Conservation (phyloP, 2,113 vertebrate genomes). For the Buteo buteo region DNA sequence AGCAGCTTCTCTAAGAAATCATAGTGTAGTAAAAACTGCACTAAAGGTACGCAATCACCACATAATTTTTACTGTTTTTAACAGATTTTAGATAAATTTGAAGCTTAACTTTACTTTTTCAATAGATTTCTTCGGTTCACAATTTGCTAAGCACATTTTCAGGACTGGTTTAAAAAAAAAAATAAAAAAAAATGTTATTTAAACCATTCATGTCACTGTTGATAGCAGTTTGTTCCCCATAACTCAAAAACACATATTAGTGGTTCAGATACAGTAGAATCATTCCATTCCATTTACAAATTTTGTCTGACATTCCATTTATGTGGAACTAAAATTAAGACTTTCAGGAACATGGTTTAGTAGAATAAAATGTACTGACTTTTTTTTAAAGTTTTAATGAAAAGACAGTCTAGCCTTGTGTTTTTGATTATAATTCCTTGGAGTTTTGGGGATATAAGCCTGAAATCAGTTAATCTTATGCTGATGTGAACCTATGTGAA, state of each 20-base stretch:
- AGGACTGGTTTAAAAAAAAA: background rate
- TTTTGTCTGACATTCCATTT: background rate
- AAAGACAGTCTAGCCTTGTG: background rate
- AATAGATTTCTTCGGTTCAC: background rate
- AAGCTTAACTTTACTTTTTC: background rate
- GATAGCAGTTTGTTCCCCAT: background rate
- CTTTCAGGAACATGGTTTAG: background rate
- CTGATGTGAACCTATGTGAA: background rate
- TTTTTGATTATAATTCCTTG: background rate
- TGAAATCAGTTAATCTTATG: background rate
- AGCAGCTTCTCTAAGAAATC: background rate
- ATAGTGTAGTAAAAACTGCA: background rate
- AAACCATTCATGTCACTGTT: background rate
- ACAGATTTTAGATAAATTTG: background rate
- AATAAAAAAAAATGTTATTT: background rate
- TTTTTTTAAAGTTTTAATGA: background rate
- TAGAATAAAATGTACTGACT: background rate
- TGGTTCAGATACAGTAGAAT: background rate
- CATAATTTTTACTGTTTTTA: background rate
- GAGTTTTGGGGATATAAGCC: background rate
- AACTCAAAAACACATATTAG: background rate
- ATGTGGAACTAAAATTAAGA: background rate
- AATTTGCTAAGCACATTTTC: background rate
- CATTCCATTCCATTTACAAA: background rate
- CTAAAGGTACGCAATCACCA: background rate